A percentile compares a stretch with the other conserved stretches of the same genome.
phyloP scores from a whole-genome alignment of 2,113 vertebrate species.

The Rhineura floridana region DNA sequence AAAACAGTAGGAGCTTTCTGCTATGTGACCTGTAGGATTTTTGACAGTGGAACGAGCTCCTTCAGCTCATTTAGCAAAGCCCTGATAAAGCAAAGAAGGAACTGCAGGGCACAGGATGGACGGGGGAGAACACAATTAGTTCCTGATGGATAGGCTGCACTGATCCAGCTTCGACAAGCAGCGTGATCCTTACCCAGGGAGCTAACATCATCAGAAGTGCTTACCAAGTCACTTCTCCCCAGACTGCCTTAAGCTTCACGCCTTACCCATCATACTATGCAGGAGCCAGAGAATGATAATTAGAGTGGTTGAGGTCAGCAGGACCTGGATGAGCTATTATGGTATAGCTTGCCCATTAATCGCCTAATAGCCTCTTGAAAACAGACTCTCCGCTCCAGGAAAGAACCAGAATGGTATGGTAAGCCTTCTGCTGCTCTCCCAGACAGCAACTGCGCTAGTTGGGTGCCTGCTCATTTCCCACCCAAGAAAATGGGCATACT shows the following conservation, averaged over 20 bases:
- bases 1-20: not conserved
- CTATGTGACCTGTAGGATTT: conserved; percentile 13
- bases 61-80: not conserved
- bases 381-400: conserved; percentile 57
- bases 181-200: conserved; percentile 3
- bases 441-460: conserved; percentile 58
- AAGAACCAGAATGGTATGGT: accelerated
- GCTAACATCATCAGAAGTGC: conserved; percentile 18
- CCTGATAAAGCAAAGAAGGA: conserved; percentile 31
- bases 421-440: conserved; percentile 50
- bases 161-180: conserved; percentile 3
- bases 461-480: conserved; percentile 52
- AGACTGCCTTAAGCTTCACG: conserved; percentile 25
- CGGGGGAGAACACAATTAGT: not conserved
- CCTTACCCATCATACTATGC: conserved; percentile 31
- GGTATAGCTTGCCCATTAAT: conserved; percentile 53
- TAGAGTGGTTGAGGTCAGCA: conserved; percentile 50
- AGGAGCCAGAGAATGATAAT: conserved; percentile 51
- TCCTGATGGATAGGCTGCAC: conserved; percentile 5
- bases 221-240: conserved; percentile 32
- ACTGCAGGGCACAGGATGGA: not conserved
- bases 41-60: not conserved
- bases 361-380: conserved; percentile 68
- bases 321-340: conserved; percentile 57
- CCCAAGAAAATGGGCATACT: conserved; percentile 53